Base-by-base conservation (phyloP, 2,113 vertebrate genomes). In the Hipposideros armiger region DNA sequence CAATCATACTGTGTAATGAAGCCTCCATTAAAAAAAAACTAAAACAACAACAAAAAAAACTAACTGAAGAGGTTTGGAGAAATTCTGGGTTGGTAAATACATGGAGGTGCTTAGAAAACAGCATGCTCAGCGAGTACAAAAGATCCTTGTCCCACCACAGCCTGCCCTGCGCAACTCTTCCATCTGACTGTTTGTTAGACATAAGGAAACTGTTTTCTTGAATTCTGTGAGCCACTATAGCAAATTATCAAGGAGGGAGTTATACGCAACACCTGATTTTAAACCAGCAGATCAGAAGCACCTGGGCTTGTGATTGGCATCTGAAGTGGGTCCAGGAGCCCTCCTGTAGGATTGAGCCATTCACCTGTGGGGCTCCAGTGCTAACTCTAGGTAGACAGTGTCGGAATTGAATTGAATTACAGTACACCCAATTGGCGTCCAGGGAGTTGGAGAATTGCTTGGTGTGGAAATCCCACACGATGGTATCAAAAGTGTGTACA, bases 401-500 rank as follows among this genome's bases (percentile, higher is more conserved):
- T 62, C 42, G 42, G 45, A 64, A 64, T 0, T 42, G 20, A 80
- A 69, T 0, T 62, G 1, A 62, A 42, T 42, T 8, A 52, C 0
- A 62, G 28, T 58, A 6, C 52, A 15, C 26, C 32, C n/a, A 0
- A 22, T 2, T 47, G 47, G 58, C 5, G 16, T 83, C 47, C 22
- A 24, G 77, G 64, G 42, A 22, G 20, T 0, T 10, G 42, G 50
- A 58, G 70, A 67, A 58, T 0, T 17, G 32, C 52, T 60, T 16
- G 24, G 19, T 42, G 58, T 40, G 86, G 26, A 70, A 64, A 62
- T 30, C 9, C 7, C 42, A 64, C 73, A 52, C 20, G 4, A 4
- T 0, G 24, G 42, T 7, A 32, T 26, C 70, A 26, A 3, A 50
- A 24, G 9, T 11, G 8, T 4, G 2, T 7, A 20, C 42, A n/a